Percentiles rank a stretch among this genome's conserved stretches.
Conservation (phyloP, 2,888 invertebrate genomes). For the Gerosis bhagava region DNA sequence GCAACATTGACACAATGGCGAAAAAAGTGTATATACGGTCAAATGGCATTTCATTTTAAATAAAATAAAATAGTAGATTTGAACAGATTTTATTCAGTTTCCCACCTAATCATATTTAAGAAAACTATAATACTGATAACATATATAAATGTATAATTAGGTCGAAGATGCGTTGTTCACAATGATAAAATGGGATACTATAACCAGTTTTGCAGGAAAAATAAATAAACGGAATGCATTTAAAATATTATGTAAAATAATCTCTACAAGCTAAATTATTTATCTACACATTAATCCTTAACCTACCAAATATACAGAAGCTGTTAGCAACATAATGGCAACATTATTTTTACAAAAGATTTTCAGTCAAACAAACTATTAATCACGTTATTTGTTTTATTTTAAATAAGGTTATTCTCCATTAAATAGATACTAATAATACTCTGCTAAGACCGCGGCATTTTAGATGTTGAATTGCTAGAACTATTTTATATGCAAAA, state of each 20-base stretch:
- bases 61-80: slow-evolving; percentile 6
- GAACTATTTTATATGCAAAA: too few species aligned
- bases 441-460: too few species aligned
- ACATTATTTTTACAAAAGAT: slow-evolving; percentile 47
- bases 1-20: not conserved
- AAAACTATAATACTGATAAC: slow-evolving; percentile 60
- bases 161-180: slow-evolving; percentile 61
- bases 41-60: too few species aligned
- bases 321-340: slow-evolving; percentile 49
- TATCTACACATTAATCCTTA: slow-evolving; percentile 39
- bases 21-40: too few species aligned
- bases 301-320: slow-evolving; percentile 49
- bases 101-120: slow-evolving; percentile 35
- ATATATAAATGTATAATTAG: slow-evolving; percentile 45
- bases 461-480: too few species aligned
- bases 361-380: slow-evolving; percentile 38
- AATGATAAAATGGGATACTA: too few species aligned
- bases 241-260: slow-evolving; percentile 20
- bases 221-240: slow-evolving; percentile 52
- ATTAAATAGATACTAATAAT: not conserved
- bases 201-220: slow-evolving; percentile 43
- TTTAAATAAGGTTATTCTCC: slow-evolving; percentile 1
- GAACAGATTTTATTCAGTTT: slow-evolving; percentile 41
- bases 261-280: slow-evolving; percentile 36
- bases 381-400: not conserved